Evolutionary conservation across 2,888 invertebrate species (phyloP), one percentile per base, ranked within the genome.

Genomic region (Pomacea canaliculata): DNA sequence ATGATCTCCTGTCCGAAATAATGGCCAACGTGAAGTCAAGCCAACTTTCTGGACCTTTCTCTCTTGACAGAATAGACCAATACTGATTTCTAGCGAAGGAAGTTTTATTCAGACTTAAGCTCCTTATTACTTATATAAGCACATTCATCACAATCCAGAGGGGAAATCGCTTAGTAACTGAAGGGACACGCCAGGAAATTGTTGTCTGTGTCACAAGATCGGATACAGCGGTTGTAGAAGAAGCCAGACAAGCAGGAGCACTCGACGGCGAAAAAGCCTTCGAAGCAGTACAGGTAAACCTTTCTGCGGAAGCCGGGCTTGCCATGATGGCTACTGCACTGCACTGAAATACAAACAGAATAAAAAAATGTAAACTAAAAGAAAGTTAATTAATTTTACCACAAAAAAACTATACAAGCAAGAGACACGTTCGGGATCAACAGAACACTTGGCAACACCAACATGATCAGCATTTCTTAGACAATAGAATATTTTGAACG

Each of bases 201-300:
- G 51, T 60, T 60, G 23, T 76, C 71, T 18, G 74, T 27, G 60
- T 80, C 80, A 51, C 80, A 80, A 49, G 65, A 51, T 70, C 71
- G 71, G 19, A 74, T 37, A 49, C 80, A 80, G 2, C 78, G 72
- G 70, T 68, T 80, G 70, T 73, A 80, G 73, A 78, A 80, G 72
- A 71, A 73, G 19, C 80, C 78, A 5, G 76, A 76, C 49, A 80
- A 70, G 23, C 80, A 80, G 68, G 70, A 51, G 37, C 80, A 80
- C 71, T 80, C 76, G 72, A 80, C 78, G 76, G 80, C 80, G 56
- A 80, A 76, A 56, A 78, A 78, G 7, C 74, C 76, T 46, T 74
- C 49, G 60, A 74, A 77, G 59, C 80, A 80, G 76, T 63, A 78
- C 27, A 80, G 74, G 70, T 80, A 80, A 49, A 80, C 78, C 23